Conservation (phyloP, 2,888 invertebrate species). For the Drosophila anomalata region DNA sequence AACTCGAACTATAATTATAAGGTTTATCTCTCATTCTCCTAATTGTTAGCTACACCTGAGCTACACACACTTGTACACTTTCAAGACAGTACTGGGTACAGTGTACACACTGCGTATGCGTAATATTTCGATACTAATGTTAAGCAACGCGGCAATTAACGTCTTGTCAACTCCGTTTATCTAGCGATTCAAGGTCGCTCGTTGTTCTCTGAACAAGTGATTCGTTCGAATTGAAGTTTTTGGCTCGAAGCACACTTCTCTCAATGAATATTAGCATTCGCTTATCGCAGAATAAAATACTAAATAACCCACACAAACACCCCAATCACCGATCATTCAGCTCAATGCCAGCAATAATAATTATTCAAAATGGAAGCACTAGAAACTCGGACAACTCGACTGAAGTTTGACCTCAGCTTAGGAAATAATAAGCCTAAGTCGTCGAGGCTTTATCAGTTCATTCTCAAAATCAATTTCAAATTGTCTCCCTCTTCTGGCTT, state of each 20-base stretch:
- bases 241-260: slow-evolving; percentile 14
- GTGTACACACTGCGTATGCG: slow-evolving; percentile 57
- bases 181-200: slow-evolving; percentile 40
- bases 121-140: slow-evolving; percentile 49
- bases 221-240: not conserved
- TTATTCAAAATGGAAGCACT: slow-evolving; percentile 45
- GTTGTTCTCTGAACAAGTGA: slow-evolving; percentile 10
- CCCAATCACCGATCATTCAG: slow-evolving; percentile 52
- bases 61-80: not conserved
- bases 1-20: slow-evolving; percentile 28
- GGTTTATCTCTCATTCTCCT: slow-evolving; percentile 52
- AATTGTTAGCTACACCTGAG: slow-evolving; percentile 40
- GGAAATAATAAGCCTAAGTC: slow-evolving; percentile 3
- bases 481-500: not conserved
- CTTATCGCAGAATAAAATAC: slow-evolving; percentile 27
- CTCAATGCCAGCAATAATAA: slow-evolving; percentile 74
- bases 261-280: slow-evolving; percentile 29
- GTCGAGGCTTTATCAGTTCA: slow-evolving; percentile 37
- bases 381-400: slow-evolving; percentile 39
- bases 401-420: slow-evolving; percentile 46
- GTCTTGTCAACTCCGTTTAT: slow-evolving; percentile 44
- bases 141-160: slow-evolving; percentile 39
- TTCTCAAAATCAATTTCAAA: slow-evolving; percentile 55
- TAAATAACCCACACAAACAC: slow-evolving; percentile 12
- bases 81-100: not conserved